These are phyloP conservation scores for Agrochola lychnidis DNA, from an alignment of 2,888 invertebrate species.

Conservation along the genomic window DNA sequence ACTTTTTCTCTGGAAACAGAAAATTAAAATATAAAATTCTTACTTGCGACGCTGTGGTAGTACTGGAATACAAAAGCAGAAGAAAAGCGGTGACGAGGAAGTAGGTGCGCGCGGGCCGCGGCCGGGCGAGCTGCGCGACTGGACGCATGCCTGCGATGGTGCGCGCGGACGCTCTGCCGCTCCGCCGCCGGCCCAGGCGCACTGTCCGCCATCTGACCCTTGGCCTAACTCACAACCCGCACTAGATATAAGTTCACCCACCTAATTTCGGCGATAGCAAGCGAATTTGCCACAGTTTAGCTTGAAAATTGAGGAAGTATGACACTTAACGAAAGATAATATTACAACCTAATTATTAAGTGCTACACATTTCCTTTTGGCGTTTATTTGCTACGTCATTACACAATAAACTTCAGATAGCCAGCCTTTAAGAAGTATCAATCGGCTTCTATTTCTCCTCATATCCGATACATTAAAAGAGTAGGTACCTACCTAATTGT, in stretches of 20 bases:
- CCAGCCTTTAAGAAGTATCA: not conserved
- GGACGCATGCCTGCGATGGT: conserved; percentile 83
- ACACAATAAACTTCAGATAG: conserved; percentile 6
- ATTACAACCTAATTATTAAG: conserved; percentile 59
- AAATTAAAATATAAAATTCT: conserved; percentile 50
- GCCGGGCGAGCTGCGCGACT: conserved; percentile 67
- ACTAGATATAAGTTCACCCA: conserved; percentile 88
- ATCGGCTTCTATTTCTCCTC: conserved; percentile 5
- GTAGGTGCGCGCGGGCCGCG: conserved; percentile 49
- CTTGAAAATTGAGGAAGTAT: conserved; percentile 79
- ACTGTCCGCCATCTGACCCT: conserved; percentile 85
- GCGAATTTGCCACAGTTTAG: conserved; percentile 77
- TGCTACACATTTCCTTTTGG: conserved; percentile 11
- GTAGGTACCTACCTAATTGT: not conserved
- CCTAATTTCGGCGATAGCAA: conserved; percentile 87
- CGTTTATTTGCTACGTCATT: conserved; percentile 12
- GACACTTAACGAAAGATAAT: conserved; percentile 60
- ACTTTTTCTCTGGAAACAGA: conserved; percentile 15
- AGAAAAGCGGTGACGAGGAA: conserved; percentile 42
- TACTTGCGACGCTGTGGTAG: conserved; percentile 64
- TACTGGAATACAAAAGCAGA: conserved; percentile 40
- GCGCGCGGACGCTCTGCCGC: conserved; percentile 80
- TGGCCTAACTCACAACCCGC: conserved; percentile 82
- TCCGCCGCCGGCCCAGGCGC: conserved; percentile 70
- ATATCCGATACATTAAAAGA: not conserved